Evolutionary conservation across 2,113 vertebrate species (phyloP).

Genomic region (Eubucco bourcierii): DNA sequence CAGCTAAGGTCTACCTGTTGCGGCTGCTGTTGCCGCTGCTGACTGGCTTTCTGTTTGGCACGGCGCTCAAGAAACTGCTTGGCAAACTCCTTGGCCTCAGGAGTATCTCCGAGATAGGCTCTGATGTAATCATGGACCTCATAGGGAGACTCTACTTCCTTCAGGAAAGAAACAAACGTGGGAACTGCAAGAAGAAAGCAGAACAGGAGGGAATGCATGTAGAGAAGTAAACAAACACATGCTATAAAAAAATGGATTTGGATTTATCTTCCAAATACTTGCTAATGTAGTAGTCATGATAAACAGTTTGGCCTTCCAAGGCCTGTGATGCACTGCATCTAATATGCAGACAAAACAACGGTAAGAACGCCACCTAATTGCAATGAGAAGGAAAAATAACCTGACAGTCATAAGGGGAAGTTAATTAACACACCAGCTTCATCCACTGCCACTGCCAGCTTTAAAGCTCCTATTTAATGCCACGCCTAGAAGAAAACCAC

Average conservation of each 20-base stretch:
- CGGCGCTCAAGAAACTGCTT: constrained; percentile 99
- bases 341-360: neutral
- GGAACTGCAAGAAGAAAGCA: constrained; percentile 84
- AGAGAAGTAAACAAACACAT: neutral
- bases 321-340: neutral
- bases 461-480: neutral
- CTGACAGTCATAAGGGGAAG: neutral
- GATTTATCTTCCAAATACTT: neutral
- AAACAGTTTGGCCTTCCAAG: neutral
- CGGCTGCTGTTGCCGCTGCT: constrained; percentile 84
- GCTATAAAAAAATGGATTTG: neutral
- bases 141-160: constrained; percentile 98
- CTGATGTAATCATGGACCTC: constrained; percentile 98
- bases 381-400: neutral
- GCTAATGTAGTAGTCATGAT: neutral
- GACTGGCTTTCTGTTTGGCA: constrained; percentile 96
- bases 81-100: constrained; percentile 98
- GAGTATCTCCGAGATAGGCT: constrained; percentile 96
- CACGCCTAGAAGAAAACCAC: neutral
- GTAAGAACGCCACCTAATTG: neutral
- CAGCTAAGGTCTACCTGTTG: constrained; percentile 53
- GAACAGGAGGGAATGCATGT: neutral
- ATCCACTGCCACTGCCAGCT: neutral
- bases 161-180: constrained; percentile 97
- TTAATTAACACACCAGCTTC: neutral